Evolutionary conservation across 2,797 vertebrate genomes (phyloP).

Genomic region (Tadarida brasiliensis): DNA sequence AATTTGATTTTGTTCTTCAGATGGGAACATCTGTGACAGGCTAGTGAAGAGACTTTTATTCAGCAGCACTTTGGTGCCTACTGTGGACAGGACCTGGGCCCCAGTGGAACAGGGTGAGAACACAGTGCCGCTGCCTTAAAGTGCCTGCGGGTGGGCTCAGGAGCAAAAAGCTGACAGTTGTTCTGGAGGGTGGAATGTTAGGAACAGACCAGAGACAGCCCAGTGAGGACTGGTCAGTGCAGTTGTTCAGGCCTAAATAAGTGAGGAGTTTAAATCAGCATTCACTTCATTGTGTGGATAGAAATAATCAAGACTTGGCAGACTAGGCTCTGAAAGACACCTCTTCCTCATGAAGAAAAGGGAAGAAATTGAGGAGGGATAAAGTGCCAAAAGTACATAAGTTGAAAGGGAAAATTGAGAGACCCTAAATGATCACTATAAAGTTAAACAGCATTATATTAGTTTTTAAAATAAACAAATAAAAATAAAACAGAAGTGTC

Average conservation of each 20-base stretch:
- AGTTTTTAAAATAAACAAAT: neutral
- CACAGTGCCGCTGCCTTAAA: neutral
- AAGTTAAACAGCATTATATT: neutral
- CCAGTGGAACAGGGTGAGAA: neutral
- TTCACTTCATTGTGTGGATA: neutral
- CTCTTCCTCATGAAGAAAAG: neutral
- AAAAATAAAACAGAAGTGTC: neutral
- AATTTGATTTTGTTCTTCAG: conserved; percentile 16
- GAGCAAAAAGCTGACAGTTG: neutral
- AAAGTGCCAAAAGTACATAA: neutral
- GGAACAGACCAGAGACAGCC: neutral
- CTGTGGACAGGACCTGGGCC: neutral
- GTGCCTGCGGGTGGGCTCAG: neutral
- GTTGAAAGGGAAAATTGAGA: conserved; percentile 8
- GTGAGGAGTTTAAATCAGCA: neutral
- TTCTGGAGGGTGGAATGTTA: neutral
- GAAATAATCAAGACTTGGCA: neutral
- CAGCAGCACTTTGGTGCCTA: neutral
- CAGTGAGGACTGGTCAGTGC: neutral
- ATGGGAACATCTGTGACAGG: neutral
- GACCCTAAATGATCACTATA: neutral
- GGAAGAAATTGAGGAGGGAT: neutral
- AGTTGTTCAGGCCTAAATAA: neutral
- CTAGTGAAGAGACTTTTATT: neutral
- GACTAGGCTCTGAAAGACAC: neutral